Evolutionary conservation across 2,888 invertebrate species (phyloP), one percentile per base, ranked within the genome.

Genomic region (Brenthis hecate): DNA sequence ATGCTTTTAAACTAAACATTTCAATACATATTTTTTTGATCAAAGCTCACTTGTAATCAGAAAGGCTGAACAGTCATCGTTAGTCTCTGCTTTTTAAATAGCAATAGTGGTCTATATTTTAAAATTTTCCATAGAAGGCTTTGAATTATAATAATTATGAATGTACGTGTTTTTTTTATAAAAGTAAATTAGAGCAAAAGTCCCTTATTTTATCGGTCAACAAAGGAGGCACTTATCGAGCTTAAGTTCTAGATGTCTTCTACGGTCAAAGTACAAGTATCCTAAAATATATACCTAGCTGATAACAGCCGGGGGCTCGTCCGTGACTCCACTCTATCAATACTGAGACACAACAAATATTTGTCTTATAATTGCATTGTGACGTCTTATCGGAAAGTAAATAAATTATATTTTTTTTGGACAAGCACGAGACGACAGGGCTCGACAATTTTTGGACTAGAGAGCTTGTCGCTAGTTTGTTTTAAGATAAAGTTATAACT

Each of bases 271-370:
- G 72, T 72, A 66, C 72, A 66, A 19, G 13, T 8, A 56, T 51
- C 58, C 58, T 66, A 66, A 66, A 66, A 68, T 64, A 54, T 64
- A 70, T 66, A 72, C 68, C 66, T 68, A n/a, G 43, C 56, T 55
- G 89, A 91, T 91, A 91, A 87, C 62, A 74, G 66, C 57, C 74
- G 87, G 91, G 88, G 92, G 92, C 92, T 92, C 91, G 92, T 87
- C 92, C 92, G 75, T 92, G 92, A 92, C 92, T 90, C 88, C 87
- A 83, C 85, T 87, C 83, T 83, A 82, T 83, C 83, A 80, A 66
- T 66, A 62, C 72, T 56, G 72, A 88, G 88, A 89, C 90, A 81
- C 84, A 89, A 90, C 86, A 89, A 86, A 80, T 86, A 82, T 87
- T 85, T 84, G 85, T 84, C 80, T 81, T 75, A 76, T 81, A 78